Base-by-base conservation (phyloP, 2,113 vertebrate species). In the Heterocephalus glaber region DNA sequence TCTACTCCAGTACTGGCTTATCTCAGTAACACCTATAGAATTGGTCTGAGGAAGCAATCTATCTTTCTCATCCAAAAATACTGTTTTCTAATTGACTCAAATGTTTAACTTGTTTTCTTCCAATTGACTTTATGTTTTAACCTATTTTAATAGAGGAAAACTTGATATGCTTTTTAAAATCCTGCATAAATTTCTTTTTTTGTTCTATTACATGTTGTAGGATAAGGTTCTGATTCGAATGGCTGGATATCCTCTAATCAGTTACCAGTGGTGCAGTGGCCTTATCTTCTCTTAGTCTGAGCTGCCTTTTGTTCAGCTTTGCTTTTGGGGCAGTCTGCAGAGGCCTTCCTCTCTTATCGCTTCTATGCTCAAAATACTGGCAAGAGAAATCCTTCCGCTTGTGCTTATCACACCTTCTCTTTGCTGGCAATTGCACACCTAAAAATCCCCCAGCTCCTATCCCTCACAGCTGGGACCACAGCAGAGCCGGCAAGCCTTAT, bases 61-160 rank as follows among this genome's bases (percentile, higher is more conserved):
- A 8, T 19, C 47, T 49, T 4, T 19, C 14, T 93, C 26, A 58
- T 3, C 76, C 79, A 82, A 89, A 1, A 56, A 30, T n/a, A 14
- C 3, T 24, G 41, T 41, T 95, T 93, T 94, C 38, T 19, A 87
- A 20, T 2, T 10, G 8, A 88, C 2, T 81, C 58, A 47, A 2
- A 5, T 13, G 20, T 82, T 92, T 92, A 10, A 17, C 30, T 81
- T 72, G 12, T 49, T 94, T 81, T 80, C 33, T 77, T 47, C 84
- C 38, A 80, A 58, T 58, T 88, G 41, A 95, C n/a, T 60, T 63
- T 54, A 17, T 90, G 9, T 85, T 91, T 86, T 90, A 52, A 92
- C 26, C 24, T 89, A 22, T 66, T 63, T 92, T 90, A 81, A 77
- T 38, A 28, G 7, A 82, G 28, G 41, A 86, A 56, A 80, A 16